Base-by-base conservation (phyloP, 2,797 vertebrate species). In the Tolypeutes matacus region DNA sequence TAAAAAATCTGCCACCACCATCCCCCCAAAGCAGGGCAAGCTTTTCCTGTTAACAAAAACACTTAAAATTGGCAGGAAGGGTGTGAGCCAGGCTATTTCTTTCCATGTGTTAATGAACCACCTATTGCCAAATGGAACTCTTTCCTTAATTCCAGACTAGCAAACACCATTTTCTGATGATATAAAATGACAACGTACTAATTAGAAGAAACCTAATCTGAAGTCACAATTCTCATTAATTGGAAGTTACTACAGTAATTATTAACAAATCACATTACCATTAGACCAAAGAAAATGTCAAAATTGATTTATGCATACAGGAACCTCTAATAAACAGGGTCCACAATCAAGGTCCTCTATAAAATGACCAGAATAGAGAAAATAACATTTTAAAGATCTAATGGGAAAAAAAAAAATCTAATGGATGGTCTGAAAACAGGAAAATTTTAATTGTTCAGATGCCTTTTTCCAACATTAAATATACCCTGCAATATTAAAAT, bases 131-230 rank as follows among this genome's bases (percentile, higher is more conserved):
- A 97, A 89, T 96, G 85, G 85, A 95, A 93, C 58, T 93, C 76
- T 56, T 87, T 42, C 77, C 91, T 96, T 96, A 83, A 92, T 93
- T 95, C 75, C 91, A 96, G 83, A 95, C 81, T 72, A 88, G 83
- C 69, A 96, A 89, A 96, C 77, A 84, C 89, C 65, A 81, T 78
- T 92, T 95, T 86, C 92, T 93, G 94, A 91, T 96, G 86, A 97
- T 96, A 77, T 93, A 96, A 96, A 97, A 97, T 93, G 96, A 97
- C 97, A 94, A 96, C 96, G 96, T 94, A 96, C 94, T 97, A 96
- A 97, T 97, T 98, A 96, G 96, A 94, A 96, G 42, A 84, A 95
- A 93, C 34, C 77, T 91, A 89, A 97, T 96, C 92, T 72, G 64
- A 96, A 97, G 91, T 95, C 92, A 97, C 94, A 96, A 92, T 96